A percentile compares a stretch with the other conserved stretches of the same genome.
These are phyloP conservation scores for Reinhardtius hippoglossoides DNA, from an alignment of 2,113 vertebrate species.

Conservation along the genomic window DNA sequence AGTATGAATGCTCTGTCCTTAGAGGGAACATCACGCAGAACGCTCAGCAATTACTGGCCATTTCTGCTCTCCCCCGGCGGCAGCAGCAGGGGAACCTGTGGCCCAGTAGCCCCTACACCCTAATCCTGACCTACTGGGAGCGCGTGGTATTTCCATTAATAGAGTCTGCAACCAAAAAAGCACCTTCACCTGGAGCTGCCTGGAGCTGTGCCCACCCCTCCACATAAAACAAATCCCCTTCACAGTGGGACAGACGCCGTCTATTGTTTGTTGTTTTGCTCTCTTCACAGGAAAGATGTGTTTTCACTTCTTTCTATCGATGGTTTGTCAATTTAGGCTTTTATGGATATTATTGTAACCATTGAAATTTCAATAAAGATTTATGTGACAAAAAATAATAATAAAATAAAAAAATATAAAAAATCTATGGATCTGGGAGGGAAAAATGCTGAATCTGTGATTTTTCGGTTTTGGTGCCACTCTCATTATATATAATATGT, in stretches of 20 bases:
- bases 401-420: too few species aligned
- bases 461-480: too few species aligned
- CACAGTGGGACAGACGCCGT: neutral
- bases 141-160: conserved; percentile 67
- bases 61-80: conserved; percentile 11
- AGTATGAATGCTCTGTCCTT: conserved; percentile 46
- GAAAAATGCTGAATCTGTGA: too few species aligned
- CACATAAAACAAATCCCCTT: neutral
- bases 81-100: conserved; percentile 6
- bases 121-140: conserved; percentile 48
- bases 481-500: too few species aligned
- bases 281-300: neutral
- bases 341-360: too few species aligned
- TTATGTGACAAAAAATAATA: too few species aligned
- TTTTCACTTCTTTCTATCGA: neutral
- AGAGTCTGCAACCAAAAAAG: conserved; percentile 54
- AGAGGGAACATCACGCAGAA: conserved; percentile 43
- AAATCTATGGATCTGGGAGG: too few species aligned
- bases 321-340: neutral
- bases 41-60: conserved; percentile 38
- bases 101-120: conserved; percentile 30
- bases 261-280: neutral
- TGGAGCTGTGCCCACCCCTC: conserved; percentile 5
- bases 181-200: conserved; percentile 47
- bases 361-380: too few species aligned